Base-by-base conservation (phyloP, 1,140 invertebrate genomes). In the Trichoplusia ni region DNA sequence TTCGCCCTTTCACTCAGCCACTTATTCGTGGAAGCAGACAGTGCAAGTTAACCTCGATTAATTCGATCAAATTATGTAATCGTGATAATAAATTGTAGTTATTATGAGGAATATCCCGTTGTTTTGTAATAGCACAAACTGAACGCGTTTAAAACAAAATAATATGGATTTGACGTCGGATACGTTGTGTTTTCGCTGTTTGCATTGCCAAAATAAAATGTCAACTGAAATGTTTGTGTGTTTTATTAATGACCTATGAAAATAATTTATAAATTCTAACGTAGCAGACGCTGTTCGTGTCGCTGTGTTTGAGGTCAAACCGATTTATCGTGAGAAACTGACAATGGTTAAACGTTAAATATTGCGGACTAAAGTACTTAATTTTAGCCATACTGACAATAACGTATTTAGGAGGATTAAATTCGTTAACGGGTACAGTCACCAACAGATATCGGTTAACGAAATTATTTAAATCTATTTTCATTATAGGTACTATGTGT, bases 111-210 rank as follows among this genome's bases (percentile, higher is more conserved):
- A 18, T 67, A 64, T 69, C 73, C 65, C 54, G 64, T 73, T 73
- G 64, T 73, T 76, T 73, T 76, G 68, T 77, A 73, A 64, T 67
- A 71, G 71, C 68, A 71, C 64, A 75, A 69, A 75, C 21, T 66
- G 61, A 38, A 58, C 11, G 51, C 49, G 33, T 11, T 16, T 23
- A 19, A 19, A 27, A 38, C 19, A 47, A 29, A 6, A 2, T 47
- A 47, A 21, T 46, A 9, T 31, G 19, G 51, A 25, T 11, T 64
- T 29, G 19, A 60, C 6, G 29, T 46, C 53, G 51, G 46, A 59
- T 58, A 64, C 51, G 65, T 71, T 71, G 61, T 67, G 54, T 71
- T 71, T 63, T 71, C 40, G 65, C 56, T 72, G 59, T 71, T 67
- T 67, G 60, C 54, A 71, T 69, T 71, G 69, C 64, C 69, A 61